Conservation (phyloP, 2,113 vertebrate genomes). For the Lethenteron camtschaticum region DNA sequence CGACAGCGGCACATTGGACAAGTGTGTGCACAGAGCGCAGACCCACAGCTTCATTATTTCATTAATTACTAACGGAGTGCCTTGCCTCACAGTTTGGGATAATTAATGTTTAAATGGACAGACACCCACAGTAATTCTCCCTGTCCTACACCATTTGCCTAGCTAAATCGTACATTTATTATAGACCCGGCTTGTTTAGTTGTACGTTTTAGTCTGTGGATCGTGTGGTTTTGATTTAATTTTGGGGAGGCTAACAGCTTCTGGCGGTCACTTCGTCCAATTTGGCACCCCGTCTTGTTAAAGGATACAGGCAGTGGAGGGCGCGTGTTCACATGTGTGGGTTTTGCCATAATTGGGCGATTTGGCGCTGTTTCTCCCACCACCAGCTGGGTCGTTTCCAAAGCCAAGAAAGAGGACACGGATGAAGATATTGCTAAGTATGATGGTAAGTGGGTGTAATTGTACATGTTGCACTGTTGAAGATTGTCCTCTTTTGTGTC, state of each 20-base stretch:
- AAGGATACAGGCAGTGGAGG: background rate
- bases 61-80: background rate
- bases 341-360: background rate
- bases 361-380: constrained; percentile 18
- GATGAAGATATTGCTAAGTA: constrained; percentile 97
- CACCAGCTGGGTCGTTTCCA: constrained; percentile 68
- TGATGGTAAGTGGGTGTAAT: constrained; percentile 36
- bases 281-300: background rate
- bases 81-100: background rate
- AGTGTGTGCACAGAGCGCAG: constrained; percentile 31
- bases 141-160: no score
- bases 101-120: background rate
- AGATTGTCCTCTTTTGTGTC: no score
- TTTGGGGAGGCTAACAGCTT: background rate
- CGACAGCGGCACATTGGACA: constrained; percentile 63
- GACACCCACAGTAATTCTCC: no score
- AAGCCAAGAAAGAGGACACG: constrained; percentile 73
- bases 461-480: no score
- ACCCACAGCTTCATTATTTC: no score
- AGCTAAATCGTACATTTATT: no score
- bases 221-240: background rate
- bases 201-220: background rate
- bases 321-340: background rate
- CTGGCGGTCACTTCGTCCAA: background rate
- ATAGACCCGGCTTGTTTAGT: no score